Conservation (phyloP, 1,140 invertebrate genomes). For the Daktulosphaira vitifoliae region DNA sequence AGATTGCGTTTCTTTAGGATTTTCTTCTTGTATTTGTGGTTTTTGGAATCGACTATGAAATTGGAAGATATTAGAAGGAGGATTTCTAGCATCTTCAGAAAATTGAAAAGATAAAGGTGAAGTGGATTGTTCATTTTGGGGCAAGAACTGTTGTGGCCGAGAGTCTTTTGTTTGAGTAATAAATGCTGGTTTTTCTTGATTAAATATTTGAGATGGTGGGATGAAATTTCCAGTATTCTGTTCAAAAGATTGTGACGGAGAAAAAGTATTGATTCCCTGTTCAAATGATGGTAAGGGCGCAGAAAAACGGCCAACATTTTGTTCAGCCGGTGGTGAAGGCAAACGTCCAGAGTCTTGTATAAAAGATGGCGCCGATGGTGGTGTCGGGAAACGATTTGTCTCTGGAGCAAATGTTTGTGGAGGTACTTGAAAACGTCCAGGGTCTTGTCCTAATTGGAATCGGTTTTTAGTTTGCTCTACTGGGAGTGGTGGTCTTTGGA, state of each 20-base stretch:
- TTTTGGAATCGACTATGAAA: constrained; percentile 26
- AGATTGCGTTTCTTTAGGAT: constrained; percentile 16
- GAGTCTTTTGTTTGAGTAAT: constrained; percentile 1
- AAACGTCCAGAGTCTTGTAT: background rate
- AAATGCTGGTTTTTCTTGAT: constrained; percentile 10
- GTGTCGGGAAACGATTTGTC: background rate
- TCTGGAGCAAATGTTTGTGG: background rate
- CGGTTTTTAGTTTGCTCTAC: constrained; percentile 25
- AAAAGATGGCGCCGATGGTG: background rate
- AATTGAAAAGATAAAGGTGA: constrained; percentile 5
- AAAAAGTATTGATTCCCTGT: too few relatives aligned
- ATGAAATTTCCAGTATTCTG: background rate
- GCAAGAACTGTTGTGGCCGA: background rate
- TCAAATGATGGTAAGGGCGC: too few relatives aligned
- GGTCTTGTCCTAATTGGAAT: constrained; percentile 17
- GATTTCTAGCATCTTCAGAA: constrained; percentile 7
- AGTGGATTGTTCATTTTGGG: constrained; percentile 17
- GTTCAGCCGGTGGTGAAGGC: background rate
- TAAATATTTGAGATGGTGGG: constrained; percentile 8
- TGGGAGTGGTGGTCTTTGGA: constrained; percentile 29
- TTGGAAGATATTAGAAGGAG: constrained; percentile 11
- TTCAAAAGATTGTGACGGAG: background rate
- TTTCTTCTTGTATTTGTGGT: constrained; percentile 2
- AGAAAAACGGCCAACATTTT: too few relatives aligned
- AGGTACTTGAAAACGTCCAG: background rate